A percentile compares a stretch with the other conserved stretches of the same genome.
phyloP scores from a whole-genome alignment of 2,113 vertebrate genomes.

The Microcebus tavaratra region DNA sequence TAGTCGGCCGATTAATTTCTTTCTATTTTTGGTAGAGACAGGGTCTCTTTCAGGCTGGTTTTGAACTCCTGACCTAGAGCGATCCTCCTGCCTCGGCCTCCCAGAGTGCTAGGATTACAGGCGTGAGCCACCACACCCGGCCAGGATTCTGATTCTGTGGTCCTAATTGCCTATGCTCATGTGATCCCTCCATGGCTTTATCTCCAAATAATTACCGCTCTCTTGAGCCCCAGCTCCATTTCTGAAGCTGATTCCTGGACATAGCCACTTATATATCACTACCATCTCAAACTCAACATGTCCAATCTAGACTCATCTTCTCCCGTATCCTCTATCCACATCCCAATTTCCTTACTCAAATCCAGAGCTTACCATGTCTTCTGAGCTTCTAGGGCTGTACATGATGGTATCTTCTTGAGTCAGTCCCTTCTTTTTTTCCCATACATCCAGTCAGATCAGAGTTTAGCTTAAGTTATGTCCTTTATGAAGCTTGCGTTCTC shows the following conservation, averaged over 20 bases:
- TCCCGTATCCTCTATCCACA: not conserved
- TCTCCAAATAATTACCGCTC: not conserved
- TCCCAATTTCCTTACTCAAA: not conserved
- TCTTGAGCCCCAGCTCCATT: not conserved
- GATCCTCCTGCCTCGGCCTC: too few relatives aligned
- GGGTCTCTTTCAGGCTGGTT: too few relatives aligned
- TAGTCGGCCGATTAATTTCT: too few relatives aligned
- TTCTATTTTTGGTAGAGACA: too few relatives aligned
- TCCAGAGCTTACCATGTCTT: not conserved
- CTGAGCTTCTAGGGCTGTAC: not conserved
- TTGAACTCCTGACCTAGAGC: too few relatives aligned
- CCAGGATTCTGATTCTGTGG: not conserved
- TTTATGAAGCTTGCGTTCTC: not conserved
- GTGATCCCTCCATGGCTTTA: not conserved
- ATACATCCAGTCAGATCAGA: not conserved
- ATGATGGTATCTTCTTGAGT: not conserved
- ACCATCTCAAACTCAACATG: not conserved
- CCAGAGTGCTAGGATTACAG: too few relatives aligned
- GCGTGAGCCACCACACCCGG: too few relatives aligned
- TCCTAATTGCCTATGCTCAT: not conserved
- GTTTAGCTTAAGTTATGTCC: not conserved
- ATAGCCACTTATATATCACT: not conserved
- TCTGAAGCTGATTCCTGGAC: slow-evolving; percentile 12
- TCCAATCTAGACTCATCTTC: not conserved
- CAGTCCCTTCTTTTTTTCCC: not conserved